A percentile compares a stretch with the other conserved stretches of the same genome.
Evolutionary conservation across 2,888 invertebrate genomes (phyloP).

Genomic region (Lomographa bimaculata): DNA sequence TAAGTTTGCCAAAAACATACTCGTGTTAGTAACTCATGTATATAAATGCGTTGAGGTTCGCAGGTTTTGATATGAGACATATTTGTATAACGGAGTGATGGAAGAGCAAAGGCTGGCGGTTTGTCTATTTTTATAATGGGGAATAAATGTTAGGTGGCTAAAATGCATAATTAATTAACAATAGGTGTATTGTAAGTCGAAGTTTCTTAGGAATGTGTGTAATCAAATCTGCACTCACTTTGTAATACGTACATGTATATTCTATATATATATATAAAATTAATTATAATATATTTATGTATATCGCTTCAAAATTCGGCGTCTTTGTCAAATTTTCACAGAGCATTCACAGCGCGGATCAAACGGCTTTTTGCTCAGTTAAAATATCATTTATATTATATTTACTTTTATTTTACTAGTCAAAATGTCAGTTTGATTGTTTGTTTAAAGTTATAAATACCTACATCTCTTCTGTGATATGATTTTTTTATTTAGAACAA

Average conservation of each 20-base stretch:
- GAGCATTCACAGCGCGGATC: constrained; percentile 20
- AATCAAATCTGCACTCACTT: constrained; percentile 9
- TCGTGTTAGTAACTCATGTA: constrained; percentile 27
- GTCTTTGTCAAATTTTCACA: constrained; percentile 6
- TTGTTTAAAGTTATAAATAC: constrained; percentile 48
- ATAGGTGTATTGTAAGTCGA: constrained; percentile 39
- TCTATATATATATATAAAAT: constrained; percentile 18
- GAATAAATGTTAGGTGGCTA: constrained; percentile 72
- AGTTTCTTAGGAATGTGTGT: constrained; percentile 25
- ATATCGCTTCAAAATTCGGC: constrained; percentile 14
- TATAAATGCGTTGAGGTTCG: constrained; percentile 31
- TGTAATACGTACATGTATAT: constrained; percentile 19
- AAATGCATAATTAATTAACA: constrained; percentile 59
- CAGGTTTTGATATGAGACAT: constrained; percentile 65
- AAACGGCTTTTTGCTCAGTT: constrained; percentile 33
- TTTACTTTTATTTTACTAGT: constrained; percentile 58
- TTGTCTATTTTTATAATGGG: constrained; percentile 73
- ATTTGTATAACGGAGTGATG: constrained; percentile 55
- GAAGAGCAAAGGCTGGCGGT: constrained; percentile 48
- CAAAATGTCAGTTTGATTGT: constrained; percentile 65
- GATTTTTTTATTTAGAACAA: constrained; percentile 71
- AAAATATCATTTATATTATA: constrained; percentile 24
- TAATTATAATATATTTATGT: constrained; percentile 16
- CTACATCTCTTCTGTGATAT: constrained; percentile 72
- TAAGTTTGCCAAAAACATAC: constrained; percentile 36